Evolutionary conservation across 2,888 invertebrate species (phyloP).

Genomic region (Agriopis leucophaearia): DNA sequence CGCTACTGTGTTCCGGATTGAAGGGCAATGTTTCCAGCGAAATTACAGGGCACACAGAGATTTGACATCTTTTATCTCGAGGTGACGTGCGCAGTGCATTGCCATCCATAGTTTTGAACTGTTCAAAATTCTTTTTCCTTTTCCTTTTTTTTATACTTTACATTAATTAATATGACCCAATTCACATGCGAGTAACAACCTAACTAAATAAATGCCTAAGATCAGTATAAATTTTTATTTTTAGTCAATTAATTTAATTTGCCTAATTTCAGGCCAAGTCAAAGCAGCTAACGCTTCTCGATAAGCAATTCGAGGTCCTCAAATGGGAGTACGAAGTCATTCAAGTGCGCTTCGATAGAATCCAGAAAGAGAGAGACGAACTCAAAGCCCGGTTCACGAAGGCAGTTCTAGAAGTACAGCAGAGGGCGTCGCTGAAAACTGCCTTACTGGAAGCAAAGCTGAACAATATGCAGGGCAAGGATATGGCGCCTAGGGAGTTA

Average conservation of each 20-base stretch:
- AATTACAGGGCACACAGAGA: too few species aligned
- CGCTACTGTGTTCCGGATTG: too few species aligned
- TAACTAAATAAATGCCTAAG: too few species aligned
- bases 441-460: slow-evolving; percentile 92
- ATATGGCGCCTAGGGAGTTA: slow-evolving; percentile 85
- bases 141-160: too few species aligned
- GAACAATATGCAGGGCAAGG: slow-evolving; percentile 90
- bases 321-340: slow-evolving; percentile 90
- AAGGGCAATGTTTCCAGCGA: too few species aligned
- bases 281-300: slow-evolving; percentile 78
- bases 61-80: too few species aligned
- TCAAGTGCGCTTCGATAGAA: slow-evolving; percentile 92
- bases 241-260: slow-evolving; percentile 14
- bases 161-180: too few species aligned
- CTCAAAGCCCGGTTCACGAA: slow-evolving; percentile 92
- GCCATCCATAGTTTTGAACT: too few species aligned
- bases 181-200: too few species aligned
- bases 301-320: slow-evolving; percentile 87
- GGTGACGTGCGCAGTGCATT: too few species aligned
- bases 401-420: slow-evolving; percentile 95
- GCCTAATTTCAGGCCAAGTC: slow-evolving; percentile 77
- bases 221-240: slow-evolving; percentile 32
- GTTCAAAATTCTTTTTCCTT: too few species aligned
- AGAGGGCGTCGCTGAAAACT: slow-evolving; percentile 93
- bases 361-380: slow-evolving; percentile 91